Base-by-base conservation (phyloP, 2,888 invertebrate species). In the Seladonia tumulorum region DNA sequence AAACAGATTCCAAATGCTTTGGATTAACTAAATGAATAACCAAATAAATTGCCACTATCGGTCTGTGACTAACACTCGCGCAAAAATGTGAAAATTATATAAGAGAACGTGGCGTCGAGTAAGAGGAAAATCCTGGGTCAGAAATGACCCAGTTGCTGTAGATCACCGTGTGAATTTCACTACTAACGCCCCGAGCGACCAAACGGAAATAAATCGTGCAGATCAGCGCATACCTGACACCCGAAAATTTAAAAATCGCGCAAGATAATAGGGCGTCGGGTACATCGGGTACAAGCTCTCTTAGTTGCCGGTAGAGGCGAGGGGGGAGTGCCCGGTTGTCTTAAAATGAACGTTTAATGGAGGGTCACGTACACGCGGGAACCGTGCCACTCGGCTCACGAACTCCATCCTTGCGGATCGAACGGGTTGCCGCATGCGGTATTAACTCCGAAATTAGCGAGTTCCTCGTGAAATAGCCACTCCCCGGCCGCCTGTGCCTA, bases 381-480 rank as follows among this genome's bases (percentile, higher is more conserved):
- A 68, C 49, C 63, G 73, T 79, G 76, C 57, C 70, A 76, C 75
- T 42, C 57, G 18, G 14, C 53, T 47, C 76, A 45, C 68, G 57
- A 74, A 78, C 76, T 74, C 39, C 39, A 66, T 79, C 60, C 39
- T 70, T 60, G 63, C 73, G 57, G 72, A 81, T 79, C 85, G 82
- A 79, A 75, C 71, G 35, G 71, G 45, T 49, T 68, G 72, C 49
- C 68, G 85, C 66, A 82, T 76, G 82, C 77, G 74, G 87, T 82
- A 85, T 88, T 87, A 85, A 81, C 82, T 70, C 71, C 79, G 77
- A 88, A 90, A 89, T 88, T 88, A 88, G 83, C 78, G 82, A 89
- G 81, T 88, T 88, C 78, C 81, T 77, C 70, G 72, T 79, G 80
- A 70, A 89, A 83, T 78, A 82, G 68, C 75, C 81, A 74, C 39